A percentile compares a stretch with the other conserved stretches of the same genome.
phyloP scores from a whole-genome alignment of 2,797 vertebrate genomes.

The Jordanella pulchra region DNA sequence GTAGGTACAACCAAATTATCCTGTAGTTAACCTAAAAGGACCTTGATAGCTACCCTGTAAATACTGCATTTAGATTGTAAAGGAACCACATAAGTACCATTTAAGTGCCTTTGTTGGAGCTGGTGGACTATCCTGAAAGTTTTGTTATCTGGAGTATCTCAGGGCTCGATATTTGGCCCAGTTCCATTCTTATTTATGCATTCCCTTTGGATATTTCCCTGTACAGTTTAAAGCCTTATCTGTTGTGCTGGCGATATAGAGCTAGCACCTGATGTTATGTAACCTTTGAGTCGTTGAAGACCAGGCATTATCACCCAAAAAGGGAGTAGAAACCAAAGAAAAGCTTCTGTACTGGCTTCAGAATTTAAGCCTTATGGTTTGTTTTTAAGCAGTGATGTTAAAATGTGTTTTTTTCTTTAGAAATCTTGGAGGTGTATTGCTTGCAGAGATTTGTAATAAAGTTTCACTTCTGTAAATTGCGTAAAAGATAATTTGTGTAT shows the following conservation, averaged over 20 bases:
- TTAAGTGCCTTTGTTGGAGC: neutral
- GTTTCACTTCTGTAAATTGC: too few relatives aligned
- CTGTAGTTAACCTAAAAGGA: neutral
- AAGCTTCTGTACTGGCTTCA: neutral
- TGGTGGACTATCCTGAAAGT: neutral
- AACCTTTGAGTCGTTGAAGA: neutral
- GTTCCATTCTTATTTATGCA: too few relatives aligned
- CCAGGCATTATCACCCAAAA: neutral
- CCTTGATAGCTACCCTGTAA: neutral
- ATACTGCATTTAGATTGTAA: neutral
- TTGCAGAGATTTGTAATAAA: neutral
- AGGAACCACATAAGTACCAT: neutral
- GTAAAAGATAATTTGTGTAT: conserved; percentile 7
- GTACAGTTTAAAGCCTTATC: too few relatives aligned
- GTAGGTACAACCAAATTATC: neutral
- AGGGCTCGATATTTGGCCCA: too few relatives aligned
- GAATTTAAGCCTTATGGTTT: neutral
- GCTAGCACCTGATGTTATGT: neutral
- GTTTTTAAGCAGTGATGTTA: neutral
- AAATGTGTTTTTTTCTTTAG: neutral
- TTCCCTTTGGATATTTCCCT: too few relatives aligned
- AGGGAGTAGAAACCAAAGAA: neutral
- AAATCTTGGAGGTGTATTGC: neutral
- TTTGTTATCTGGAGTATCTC: too few relatives aligned
- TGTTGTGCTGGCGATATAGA: too few relatives aligned